Evolutionary conservation across 2,888 invertebrate genomes (phyloP).

Genomic region (Chymomyza amoena): DNA sequence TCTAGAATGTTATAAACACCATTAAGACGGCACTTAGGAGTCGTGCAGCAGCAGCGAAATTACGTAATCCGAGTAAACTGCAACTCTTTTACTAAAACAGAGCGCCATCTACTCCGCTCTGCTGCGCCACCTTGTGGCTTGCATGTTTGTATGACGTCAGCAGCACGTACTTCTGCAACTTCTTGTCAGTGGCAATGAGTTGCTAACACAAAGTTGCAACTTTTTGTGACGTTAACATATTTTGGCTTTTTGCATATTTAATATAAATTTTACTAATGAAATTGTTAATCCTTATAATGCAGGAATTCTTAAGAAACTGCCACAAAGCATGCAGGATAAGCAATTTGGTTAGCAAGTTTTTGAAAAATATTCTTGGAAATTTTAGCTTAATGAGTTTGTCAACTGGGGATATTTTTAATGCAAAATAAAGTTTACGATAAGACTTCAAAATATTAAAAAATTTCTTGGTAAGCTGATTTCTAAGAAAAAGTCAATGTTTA

Average conservation of each 20-base stretch:
- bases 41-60: conserved; percentile 1
- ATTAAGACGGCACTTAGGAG: conserved; percentile 38
- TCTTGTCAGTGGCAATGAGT: conserved; percentile 25
- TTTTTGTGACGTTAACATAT: conserved; percentile 42
- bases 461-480: no score
- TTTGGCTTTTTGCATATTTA: conserved; percentile 50
- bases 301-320: not conserved
- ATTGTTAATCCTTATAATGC: not conserved
- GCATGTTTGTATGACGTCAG: not conserved
- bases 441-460: not conserved
- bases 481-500: no score
- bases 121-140: not conserved
- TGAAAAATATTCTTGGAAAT: not conserved
- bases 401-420: not conserved
- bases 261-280: conserved; percentile 37
- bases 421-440: not conserved
- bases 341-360: not conserved
- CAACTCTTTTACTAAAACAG: not conserved
- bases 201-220: conserved; percentile 23
- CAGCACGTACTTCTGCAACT: conserved; percentile 21
- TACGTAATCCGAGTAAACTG: not conserved
- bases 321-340: not conserved
- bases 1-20: conserved; percentile 45
- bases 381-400: not conserved
- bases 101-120: conserved; percentile 17